A percentile compares a stretch with the other conserved stretches of the same genome.
Conservation (phyloP, 1,140 invertebrate species). For the Hesperophylax magnus region DNA sequence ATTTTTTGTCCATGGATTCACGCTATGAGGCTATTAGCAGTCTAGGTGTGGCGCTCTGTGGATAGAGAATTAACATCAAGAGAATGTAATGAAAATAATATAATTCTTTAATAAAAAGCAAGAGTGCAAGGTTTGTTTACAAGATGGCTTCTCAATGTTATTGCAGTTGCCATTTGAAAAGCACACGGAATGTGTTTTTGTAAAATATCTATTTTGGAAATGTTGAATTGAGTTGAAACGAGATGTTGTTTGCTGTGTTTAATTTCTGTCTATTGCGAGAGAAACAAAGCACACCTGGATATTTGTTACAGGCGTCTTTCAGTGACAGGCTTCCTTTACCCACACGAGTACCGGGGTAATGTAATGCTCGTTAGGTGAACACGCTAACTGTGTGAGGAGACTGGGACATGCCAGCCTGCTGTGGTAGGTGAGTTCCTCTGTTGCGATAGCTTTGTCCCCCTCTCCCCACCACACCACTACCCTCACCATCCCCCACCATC, state of each 20-base stretch:
- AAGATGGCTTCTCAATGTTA: no score
- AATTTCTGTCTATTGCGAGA: conserved; percentile 41
- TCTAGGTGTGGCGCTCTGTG: no score
- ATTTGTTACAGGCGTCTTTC: conserved; percentile 77
- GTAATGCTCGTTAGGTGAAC: conserved; percentile 51
- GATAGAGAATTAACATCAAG: no score
- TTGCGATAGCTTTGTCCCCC: conserved; percentile 54
- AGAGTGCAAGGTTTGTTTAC: no score
- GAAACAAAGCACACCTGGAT: conserved; percentile 72
- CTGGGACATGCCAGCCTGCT: conserved; percentile 1
- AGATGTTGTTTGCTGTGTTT: conserved; percentile 44
- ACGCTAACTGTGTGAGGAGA: conserved; percentile 35
- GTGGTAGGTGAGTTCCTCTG: conserved; percentile 57
- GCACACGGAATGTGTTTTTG: no score
- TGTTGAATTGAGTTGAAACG: neutral
- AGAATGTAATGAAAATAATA: no score
- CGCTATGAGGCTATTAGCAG: no score
- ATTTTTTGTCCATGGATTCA: no score
- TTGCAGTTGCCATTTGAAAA: no score
- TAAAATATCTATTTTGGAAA: neutral
- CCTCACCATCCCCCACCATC: neutral
- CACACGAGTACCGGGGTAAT: conserved; percentile 51
- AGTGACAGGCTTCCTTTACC: conserved; percentile 56
- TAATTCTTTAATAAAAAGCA: no score
- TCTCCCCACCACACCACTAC: neutral